Base-by-base conservation (phyloP, 2,888 invertebrate species). In the Philaethria dido region DNA sequence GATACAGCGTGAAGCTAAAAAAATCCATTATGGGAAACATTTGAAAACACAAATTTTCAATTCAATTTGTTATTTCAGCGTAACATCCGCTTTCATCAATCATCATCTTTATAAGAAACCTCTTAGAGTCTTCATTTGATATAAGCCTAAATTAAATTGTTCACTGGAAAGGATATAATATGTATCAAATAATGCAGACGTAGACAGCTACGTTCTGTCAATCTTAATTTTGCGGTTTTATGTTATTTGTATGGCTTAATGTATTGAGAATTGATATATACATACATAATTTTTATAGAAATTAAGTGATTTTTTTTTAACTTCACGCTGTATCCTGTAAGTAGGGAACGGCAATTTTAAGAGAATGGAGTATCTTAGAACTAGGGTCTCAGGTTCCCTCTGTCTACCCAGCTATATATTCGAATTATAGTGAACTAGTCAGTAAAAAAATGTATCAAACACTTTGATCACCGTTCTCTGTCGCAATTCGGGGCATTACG, bases 101-200 rank as follows among this genome's bases (percentile, higher is more conserved):
- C 42, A 42, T 25, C 57, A 22, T 22, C 22, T 16, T 25, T 57
- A 57, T 42, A 42, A 42, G 57, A 39, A 42, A 22, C 42, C 22
- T 57, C 39, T 57, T 4, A 33, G 25, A 16, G 6, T 57, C 29
- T 33, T 47, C 60, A 33, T 45, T 33, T 29, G 18, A 47, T 60
- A 60, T 45, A 45, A 57, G 47, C 13, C 33, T 29, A 60, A 60
- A 60, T 60, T 60, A 60, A 60, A 47, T 60, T 33, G 60, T 45
- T 60, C 60, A 60, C 44, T 60, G 60, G 29, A 20, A 20, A 29
- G 22, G 25, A 57, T 25, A 9, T 47, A 33, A 60, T 8, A 29
- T 14, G 25, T 29, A 29, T 33, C 20, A 47, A 47, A 60, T 60
- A 47, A 45, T 47, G 14, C 20, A 18, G 47, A 33, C 45, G 14